A percentile compares a stretch with the other conserved stretches of the same genome.
These are phyloP conservation scores for Diaphora mendica DNA, from an alignment of 2,888 invertebrate genomes.

Conservation along the genomic window DNA sequence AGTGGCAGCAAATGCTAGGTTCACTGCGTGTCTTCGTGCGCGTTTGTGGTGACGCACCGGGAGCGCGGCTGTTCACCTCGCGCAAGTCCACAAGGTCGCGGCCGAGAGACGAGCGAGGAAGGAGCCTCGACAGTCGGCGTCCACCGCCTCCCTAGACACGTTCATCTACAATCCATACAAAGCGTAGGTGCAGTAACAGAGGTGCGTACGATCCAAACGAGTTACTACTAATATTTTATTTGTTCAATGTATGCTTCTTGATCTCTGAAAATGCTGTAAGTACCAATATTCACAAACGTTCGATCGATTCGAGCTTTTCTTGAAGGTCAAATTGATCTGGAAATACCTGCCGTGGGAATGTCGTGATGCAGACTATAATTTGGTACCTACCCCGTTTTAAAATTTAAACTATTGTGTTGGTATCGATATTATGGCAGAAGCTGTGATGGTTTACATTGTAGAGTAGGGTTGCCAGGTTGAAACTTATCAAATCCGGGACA, in stretches of 20 bases:
- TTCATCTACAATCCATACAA: not conserved
- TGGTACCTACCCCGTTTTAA: too few species aligned
- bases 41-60: not conserved
- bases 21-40: not conserved
- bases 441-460: not conserved
- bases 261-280: not conserved
- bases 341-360: not conserved
- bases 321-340: too few species aligned
- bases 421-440: not conserved
- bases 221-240: too few species aligned
- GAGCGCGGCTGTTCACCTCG: constrained; percentile 9
- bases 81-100: constrained; percentile 1
- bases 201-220: too few species aligned
- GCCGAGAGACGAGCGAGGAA: not conserved
- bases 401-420: too few species aligned
- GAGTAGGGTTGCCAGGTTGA: too few species aligned
- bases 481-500: too few species aligned
- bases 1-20: not conserved
- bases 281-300: too few species aligned
- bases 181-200: not conserved
- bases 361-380: too few species aligned
- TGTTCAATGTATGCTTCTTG: not conserved
- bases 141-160: too few species aligned
- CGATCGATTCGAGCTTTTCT: too few species aligned
- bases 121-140: not conserved